phyloP scores from a whole-genome alignment of 2,888 invertebrate genomes.

The Hecatera dysodea region DNA sequence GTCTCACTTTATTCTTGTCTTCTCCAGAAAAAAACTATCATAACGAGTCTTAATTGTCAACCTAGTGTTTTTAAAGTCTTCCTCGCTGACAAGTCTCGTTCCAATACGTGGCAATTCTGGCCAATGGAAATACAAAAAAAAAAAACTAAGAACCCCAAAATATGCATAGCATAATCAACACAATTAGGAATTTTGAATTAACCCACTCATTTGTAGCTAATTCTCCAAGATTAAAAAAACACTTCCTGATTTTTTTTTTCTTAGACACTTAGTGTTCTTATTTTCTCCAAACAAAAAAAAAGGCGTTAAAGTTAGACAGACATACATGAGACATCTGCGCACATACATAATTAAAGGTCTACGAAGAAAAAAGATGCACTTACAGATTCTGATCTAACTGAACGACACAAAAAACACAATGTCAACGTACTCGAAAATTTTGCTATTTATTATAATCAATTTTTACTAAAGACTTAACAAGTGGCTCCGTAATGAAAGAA shows the following conservation, averaged over 20 bases:
- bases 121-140: neutral
- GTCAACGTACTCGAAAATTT: slow-evolving; percentile 52
- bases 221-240: too few species aligned
- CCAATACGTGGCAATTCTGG: neutral
- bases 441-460: slow-evolving; percentile 38
- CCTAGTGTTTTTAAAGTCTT: neutral
- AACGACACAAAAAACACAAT: slow-evolving; percentile 33
- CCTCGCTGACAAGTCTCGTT: neutral
- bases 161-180: neutral
- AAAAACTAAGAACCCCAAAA: neutral
- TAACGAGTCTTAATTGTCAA: neutral
- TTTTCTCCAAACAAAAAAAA: neutral
- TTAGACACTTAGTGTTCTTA: neutral
- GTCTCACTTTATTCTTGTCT: neutral
- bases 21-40: neutral
- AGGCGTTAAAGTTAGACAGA: neutral
- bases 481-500: slow-evolving; percentile 40
- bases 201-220: too few species aligned
- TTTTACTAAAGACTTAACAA: slow-evolving; percentile 41
- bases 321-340: slow-evolving; percentile 6
- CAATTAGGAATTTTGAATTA: neutral
- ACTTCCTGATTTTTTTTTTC: too few species aligned
- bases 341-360: slow-evolving; percentile 4
- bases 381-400: neutral
- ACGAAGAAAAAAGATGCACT: neutral